Evolutionary conservation across 1,140 invertebrate genomes (phyloP), one percentile per base, ranked within the genome.

Genomic region (Formica exsecta): DNA sequence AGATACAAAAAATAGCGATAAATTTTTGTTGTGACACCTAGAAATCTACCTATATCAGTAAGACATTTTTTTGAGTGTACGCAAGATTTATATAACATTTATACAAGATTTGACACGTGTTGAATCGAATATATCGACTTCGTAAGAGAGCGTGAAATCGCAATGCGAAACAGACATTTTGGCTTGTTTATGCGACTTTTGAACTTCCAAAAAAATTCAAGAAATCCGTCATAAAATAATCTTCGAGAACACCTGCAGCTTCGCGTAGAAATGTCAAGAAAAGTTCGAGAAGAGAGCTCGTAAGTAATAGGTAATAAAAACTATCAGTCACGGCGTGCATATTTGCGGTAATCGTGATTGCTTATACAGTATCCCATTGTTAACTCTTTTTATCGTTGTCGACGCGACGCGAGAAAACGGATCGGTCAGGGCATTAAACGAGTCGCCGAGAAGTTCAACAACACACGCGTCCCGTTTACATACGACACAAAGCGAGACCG

Each of bases 401-500:
- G 22, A 6, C 25, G 38, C 11, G 13, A 11, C 57, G 38, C 25
- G 59, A 51, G 25, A 38, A 68, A 13, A 44, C 19, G 25, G 16
- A 51, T 19, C 48, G 48, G 11, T 16, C 62, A 36, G 36, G 41
- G 13, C 44, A 22, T 79, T n/a, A 32, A 79, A 79, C 61, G 36
- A 9, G 38, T 44, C 64, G n/a, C 38, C 51, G 38, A 75, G 62
- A 86, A 70, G 81, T 79, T 88, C 81, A 79, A 88, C 62, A 73
- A 85, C 61, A 32, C 29, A 25, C 29, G 36, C 48, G 57, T 75
- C 29, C 29, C 38, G 80, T 59, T 89, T 71, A 44, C 75, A 54
- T 57, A 38, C 57, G 3, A 25, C 7, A 44, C 51, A 22, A 75
- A 68, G 70, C 48, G 57, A 32, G 48, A 61, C n/a, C 48, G 25